Evolutionary conservation across 2,888 invertebrate genomes (phyloP).

Genomic region (Cheilosia grossa): DNA sequence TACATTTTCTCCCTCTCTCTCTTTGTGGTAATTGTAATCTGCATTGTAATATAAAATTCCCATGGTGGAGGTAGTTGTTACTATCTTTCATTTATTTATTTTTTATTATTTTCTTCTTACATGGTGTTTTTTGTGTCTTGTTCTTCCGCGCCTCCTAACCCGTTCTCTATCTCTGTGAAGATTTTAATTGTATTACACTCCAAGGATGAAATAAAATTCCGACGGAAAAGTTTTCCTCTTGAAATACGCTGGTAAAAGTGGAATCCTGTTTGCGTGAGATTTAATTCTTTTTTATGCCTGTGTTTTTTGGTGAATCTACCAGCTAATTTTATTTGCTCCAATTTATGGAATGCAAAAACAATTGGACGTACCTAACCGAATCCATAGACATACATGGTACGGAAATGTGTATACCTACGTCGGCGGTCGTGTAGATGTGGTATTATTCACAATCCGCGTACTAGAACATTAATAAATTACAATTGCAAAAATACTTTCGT

Average conservation of each 20-base stretch:
- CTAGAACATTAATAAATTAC: constrained; percentile 63
- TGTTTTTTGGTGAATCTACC: constrained; percentile 32
- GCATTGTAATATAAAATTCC: constrained; percentile 71
- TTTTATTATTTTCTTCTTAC: constrained; percentile 15
- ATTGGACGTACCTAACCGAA: constrained; percentile 19
- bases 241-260: constrained; percentile 24
- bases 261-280: constrained; percentile 36
- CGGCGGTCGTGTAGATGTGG: background rate
- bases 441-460: constrained; percentile 17
- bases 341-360: constrained; percentile 66
- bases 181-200: constrained; percentile 72
- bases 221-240: constrained; percentile 55
- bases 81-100: constrained; percentile 3
- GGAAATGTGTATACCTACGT: background rate
- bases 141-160: constrained; percentile 1
- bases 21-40: constrained; percentile 73
- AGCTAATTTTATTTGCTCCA: constrained; percentile 72
- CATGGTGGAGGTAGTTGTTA: constrained; percentile 57
- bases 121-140: constrained; percentile 24
- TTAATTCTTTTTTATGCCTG: constrained; percentile 3
- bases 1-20: constrained; percentile 36
- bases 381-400: constrained; percentile 14
- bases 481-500: constrained; percentile 71
- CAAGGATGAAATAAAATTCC: constrained; percentile 59
- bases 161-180: constrained; percentile 36